Conservation (phyloP, 2,888 invertebrate genomes). For the Epinotia nisella region DNA sequence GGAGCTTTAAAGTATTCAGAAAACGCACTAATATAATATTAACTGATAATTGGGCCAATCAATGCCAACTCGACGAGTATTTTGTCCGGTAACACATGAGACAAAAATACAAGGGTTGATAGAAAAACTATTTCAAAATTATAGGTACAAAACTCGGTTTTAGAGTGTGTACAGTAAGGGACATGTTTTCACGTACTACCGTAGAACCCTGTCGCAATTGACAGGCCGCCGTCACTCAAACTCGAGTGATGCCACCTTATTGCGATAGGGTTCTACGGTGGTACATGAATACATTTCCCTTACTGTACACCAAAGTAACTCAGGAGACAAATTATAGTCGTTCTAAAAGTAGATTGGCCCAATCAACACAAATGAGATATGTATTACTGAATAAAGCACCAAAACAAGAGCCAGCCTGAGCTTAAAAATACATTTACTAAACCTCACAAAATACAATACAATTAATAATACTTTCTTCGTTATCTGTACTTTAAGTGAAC, state of each 20-base stretch:
- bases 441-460: background rate
- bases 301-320: background rate
- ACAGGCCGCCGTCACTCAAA: too few relatives aligned
- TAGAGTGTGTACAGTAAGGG: too few relatives aligned
- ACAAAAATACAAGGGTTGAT: background rate
- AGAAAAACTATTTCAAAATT: background rate
- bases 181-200: too few relatives aligned
- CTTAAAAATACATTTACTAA: background rate
- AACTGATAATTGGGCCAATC: background rate
- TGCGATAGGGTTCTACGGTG: too few relatives aligned
- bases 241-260: too few relatives aligned
- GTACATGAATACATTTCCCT: too few relatives aligned
- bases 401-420: background rate
- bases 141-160: background rate
- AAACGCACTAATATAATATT: background rate
- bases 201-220: too few relatives aligned
- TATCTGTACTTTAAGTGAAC: background rate
- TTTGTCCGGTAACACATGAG: background rate
- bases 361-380: background rate
- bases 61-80: background rate
- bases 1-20: slow-evolving; percentile 3
- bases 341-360: background rate
- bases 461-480: background rate
- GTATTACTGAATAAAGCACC: background rate
- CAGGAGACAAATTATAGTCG: background rate